Evolutionary conservation across 2,113 vertebrate genomes (phyloP).

Genomic region (Poeciliopsis turrubarensis): DNA sequence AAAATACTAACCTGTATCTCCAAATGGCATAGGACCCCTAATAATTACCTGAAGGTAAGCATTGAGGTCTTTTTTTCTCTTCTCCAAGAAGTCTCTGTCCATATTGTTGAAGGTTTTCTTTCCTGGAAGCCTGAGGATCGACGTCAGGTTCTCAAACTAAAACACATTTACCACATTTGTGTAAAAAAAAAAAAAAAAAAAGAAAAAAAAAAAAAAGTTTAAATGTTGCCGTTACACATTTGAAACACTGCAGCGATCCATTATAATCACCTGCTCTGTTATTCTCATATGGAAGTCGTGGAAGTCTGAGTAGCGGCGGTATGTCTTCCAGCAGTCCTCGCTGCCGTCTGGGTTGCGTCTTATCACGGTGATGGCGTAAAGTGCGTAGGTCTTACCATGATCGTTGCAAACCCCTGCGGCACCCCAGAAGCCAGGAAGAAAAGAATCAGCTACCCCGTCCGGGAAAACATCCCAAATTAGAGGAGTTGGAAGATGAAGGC

Average conservation of each 20-base stretch:
- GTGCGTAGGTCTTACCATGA: constrained; percentile 96
- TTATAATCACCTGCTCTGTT: constrained; percentile 88
- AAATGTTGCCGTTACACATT: background rate
- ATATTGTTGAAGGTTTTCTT: constrained; percentile 99
- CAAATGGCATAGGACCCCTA: background rate
- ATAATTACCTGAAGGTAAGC: constrained; percentile 88
- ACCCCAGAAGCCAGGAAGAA: constrained; percentile 89
- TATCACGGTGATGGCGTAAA: constrained; percentile 95
- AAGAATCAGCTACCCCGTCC: constrained; percentile 87
- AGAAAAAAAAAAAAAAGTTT: background rate
- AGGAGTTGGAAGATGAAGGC: constrained; percentile 65
- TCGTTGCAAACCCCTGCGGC: constrained; percentile 98
- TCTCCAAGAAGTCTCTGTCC: constrained; percentile 98
- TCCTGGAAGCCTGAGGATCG: constrained; percentile 93
- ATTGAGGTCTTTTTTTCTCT: constrained; percentile 97
- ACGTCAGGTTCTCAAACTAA: constrained; percentile 94
- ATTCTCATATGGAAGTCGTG: constrained; percentile 99
- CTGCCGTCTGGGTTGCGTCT: constrained; percentile 83
- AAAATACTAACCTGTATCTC: too few species aligned
- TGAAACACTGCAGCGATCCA: background rate
- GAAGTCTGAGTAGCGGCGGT: constrained; percentile 97
- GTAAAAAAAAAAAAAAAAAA: background rate
- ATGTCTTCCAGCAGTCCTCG: constrained; percentile 96
- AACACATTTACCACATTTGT: constrained; percentile 14
- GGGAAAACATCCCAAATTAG: constrained; percentile 54